Conservation (phyloP, 2,113 vertebrate genomes). For the Halichoeres trimaculatus region DNA sequence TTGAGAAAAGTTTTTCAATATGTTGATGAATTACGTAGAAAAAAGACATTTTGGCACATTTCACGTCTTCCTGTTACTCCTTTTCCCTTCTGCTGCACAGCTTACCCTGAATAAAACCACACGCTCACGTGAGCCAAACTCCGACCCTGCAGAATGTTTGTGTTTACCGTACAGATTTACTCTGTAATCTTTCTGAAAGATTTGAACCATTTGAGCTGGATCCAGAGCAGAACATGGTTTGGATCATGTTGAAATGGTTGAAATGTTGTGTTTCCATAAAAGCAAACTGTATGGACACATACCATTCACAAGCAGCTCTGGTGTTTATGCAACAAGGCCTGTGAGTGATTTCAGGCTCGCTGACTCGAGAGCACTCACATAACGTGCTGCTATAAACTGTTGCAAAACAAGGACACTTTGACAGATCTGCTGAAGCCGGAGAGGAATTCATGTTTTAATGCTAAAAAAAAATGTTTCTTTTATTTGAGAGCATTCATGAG, state of each 20-base stretch:
- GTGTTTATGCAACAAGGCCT: constrained; percentile 45
- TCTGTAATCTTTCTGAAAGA: constrained; percentile 48
- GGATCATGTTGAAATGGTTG: constrained; percentile 38
- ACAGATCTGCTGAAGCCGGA: too few relatives aligned
- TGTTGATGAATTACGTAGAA: neutral
- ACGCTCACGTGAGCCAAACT: neutral
- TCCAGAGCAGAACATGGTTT: constrained; percentile 35
- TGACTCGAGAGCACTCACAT: neutral
- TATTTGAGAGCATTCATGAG: too few relatives aligned
- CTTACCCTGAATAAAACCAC: neutral
- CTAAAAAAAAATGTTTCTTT: too few relatives aligned
- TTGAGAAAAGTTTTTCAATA: neutral
- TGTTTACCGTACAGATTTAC: constrained; percentile 59
- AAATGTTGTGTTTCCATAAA: constrained; percentile 51
- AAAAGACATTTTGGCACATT: neutral
- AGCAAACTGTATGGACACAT: constrained; percentile 34
- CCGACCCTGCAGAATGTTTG: constrained; percentile 38
- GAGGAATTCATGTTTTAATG: too few relatives aligned
- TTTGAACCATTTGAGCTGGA: constrained; percentile 46
- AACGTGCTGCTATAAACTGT: neutral
- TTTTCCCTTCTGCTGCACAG: constrained; percentile 3
- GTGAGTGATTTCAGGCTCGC: neutral
- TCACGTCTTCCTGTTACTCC: neutral
- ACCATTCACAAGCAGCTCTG: constrained; percentile 7
- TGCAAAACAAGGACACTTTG: neutral